Conservation (phyloP, 2,113 vertebrate species). For the Jaculus jaculus region DNA sequence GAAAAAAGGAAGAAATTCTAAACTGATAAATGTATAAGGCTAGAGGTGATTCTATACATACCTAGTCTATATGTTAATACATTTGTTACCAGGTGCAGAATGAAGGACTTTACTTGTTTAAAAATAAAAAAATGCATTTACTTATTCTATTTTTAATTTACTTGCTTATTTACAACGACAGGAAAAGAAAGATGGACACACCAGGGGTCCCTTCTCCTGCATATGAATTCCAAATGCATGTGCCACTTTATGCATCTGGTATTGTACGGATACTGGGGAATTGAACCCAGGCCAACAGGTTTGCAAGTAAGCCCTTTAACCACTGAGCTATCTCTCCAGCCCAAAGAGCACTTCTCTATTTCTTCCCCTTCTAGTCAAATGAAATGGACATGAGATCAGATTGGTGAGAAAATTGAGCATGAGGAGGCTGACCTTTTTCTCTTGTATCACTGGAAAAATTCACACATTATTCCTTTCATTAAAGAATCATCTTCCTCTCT, state of each 20-base stretch:
- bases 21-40: background rate
- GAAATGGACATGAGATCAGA: background rate
- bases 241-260: no score
- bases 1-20: background rate
- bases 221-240: no score
- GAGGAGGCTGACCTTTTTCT: background rate
- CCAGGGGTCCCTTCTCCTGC: no score
- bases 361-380: conserved; percentile 10
- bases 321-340: no score
- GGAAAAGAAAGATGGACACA: no score
- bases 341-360: background rate
- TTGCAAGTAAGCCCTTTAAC: no score
- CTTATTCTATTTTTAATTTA: no score
- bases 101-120: background rate
- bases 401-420: background rate
- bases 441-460: background rate
- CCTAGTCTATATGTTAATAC: background rate
- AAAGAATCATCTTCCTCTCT: background rate
- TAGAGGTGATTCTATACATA: background rate
- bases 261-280: no score
- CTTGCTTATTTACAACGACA: no score
- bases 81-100: background rate
- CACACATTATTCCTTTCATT: background rate
- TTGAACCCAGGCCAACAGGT: no score
- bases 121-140: no score